Evolutionary conservation across 2,113 vertebrate genomes (phyloP), one percentile per base, ranked within the genome.

Genomic region (Dendropsophus ebraccatus): DNA sequence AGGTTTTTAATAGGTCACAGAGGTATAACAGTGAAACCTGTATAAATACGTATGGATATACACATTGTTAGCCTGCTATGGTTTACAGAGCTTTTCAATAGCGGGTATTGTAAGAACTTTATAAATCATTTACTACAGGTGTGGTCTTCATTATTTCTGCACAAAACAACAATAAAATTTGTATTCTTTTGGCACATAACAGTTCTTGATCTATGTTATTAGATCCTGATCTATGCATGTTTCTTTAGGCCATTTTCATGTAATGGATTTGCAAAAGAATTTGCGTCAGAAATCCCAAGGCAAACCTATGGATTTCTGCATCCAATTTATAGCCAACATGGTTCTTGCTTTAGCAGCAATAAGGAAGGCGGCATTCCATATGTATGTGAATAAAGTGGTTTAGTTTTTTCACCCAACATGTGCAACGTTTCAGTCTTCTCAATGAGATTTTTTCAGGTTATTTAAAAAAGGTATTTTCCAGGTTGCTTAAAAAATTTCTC

Each of bases 1-100:
- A 56, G 67, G 50, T 72, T 83, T 81, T 83, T 83, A 83, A 83
- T 83, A 54, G 81, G 81, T 83, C 81, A 83, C 81, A 72, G 67
- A 72, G 81, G 81, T 83, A 83, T 54, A 83, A 62, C 41, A 54
- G 81, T 72, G 30, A 83, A 83, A 83, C 65, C 65, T 72, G 67
- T 54, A 83, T 83, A 83, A 83, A 83, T 83, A 83, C 70, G 54
- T 70, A 72, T 83, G 49, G 81, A 83, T 70, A 72, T 73, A 72
- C 67, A 54, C 65, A 72, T 72, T 83, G 67, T 54, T 83, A 70
- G 65, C 28, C 30, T 70, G 67, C 49, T 50, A 25, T 54, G 81
- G 67, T 41, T 81, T 81, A 45, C 58, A 81, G 35, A 81, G 37
- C 13, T 81, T 47, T 81, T 65, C 56, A 65, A 81, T 81, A 62